Percentiles rank a stretch among this genome's conserved stretches.
Conservation (phyloP, 2,797 vertebrate genomes). For the Phalanger gymnotis region DNA sequence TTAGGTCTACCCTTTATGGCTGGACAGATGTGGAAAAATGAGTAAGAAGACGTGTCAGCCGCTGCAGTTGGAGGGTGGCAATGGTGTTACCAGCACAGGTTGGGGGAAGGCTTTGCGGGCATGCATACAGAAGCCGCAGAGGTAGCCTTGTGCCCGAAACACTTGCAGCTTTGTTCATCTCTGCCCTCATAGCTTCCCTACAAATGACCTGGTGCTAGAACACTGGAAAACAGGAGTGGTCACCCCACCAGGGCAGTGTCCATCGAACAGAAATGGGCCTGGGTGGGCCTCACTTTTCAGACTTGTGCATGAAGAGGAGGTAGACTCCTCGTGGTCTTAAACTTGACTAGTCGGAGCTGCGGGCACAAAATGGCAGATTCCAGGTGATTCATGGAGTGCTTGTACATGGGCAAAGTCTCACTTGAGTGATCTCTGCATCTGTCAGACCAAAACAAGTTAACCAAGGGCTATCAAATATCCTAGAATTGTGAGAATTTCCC, state of each 20-base stretch:
- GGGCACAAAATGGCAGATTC: background rate
- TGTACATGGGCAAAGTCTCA: background rate
- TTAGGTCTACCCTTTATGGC: background rate
- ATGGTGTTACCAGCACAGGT: background rate
- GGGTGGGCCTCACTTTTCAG: background rate
- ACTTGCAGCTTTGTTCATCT: background rate
- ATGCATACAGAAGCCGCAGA: background rate
- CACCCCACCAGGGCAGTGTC: background rate
- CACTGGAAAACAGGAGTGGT: background rate
- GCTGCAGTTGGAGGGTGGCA: background rate
- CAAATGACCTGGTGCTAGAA: background rate
- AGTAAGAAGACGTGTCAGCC: background rate
- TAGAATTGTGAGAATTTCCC: background rate
- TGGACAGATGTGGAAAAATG: background rate
- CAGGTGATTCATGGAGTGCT: background rate
- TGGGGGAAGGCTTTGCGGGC: background rate
- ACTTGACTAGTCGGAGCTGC: background rate
- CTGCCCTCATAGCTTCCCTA: background rate
- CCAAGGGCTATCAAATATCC: background rate
- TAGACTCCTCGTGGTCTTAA: background rate
- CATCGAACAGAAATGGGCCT: background rate
- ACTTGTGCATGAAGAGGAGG: background rate
- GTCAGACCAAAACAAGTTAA: background rate
- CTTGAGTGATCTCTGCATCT: background rate
- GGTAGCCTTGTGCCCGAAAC: background rate